Base-by-base conservation (phyloP, 1,140 invertebrate species). In the Euschistus heros region DNA sequence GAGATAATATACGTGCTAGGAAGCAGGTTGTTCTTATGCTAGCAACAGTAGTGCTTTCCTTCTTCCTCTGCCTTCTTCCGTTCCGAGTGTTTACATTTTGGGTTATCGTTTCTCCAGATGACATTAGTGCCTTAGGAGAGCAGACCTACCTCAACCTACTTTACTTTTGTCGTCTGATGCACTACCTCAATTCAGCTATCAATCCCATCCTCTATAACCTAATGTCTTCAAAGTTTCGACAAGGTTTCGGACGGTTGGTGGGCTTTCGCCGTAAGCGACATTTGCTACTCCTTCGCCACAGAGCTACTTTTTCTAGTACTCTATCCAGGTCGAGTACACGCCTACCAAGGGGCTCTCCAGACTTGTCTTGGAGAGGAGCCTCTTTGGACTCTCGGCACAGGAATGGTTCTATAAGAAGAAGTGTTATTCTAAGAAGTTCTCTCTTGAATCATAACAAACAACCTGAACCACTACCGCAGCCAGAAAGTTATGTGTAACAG, bases 61-160 rank as follows among this genome's bases (percentile, higher is more conserved):
- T 94, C 74, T 94, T 94, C 75, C 72, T 93, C 6, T 94, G 90
- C 71, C 76, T 94, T 10, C 81, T 92, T 71, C 92, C 92, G 0
- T 89, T 93, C 70, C 81, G 89, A 59, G 80, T 90, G 0, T 80
- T 94, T n/a, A 89, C 83, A 6, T 72, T 94, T n/a, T 90, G 85
- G 81, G 83, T 91, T 20, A 81, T 92, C 0, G 71, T 90, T 24
- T 80, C 82, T 0, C 84, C 80, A 5, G 75, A 79, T 7, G 81
- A 85, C 60, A 76, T 86, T 26, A 74, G 78, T 17, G 75, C 79
- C 52, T 74, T 87, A 2, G 86, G 85, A 50, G 78, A 84, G 18
- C 85, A 91, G 68, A 82, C 79, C 13, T 93, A 86, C 76, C 89
- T 87, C 73, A 86, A 84, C 68, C 76, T 94, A 5, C 73, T 93